Base-by-base conservation (phyloP, 2,888 invertebrate genomes). In the Crossocerus cetratus region DNA sequence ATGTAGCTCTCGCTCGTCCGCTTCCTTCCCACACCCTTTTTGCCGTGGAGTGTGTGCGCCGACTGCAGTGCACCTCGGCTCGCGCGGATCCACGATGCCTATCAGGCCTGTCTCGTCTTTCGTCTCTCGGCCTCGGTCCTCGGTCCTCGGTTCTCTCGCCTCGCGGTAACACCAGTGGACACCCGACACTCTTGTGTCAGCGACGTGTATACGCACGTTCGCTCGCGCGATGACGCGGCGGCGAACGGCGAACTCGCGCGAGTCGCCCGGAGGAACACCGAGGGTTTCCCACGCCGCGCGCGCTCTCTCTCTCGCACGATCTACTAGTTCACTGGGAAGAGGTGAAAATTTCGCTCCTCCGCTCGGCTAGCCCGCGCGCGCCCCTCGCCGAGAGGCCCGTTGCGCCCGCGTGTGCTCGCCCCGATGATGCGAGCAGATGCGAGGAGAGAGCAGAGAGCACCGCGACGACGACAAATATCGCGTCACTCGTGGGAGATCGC, bases 291-390 rank as follows among this genome's bases (percentile, higher is more conserved):
- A 32, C 5, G 32, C 32, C 32, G 32, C 57, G 66, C 45, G 57
- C n/a, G 1, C 14, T 49, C 14, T 79, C 71, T 77, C 74, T 74
- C 58, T 60, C 74, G 72, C 76, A 72, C 76, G 66, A 62, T 72
- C 65, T 72, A 78, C 78, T 77, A 80, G 80, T 83, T 81, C 76
- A 83, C 78, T 78, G 72, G 11, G 11, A 32, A 5, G 78, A 70
- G 73, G 65, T 80, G 76, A 76, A 78, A 81, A 78, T 80, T 74
- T 73, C 64, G 65, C 69, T 49, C 68, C 74, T 77, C 76, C 65
- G 68, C 75, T 75, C 65, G 57, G 71, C 71, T 49, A 49, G n/a
- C 14, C 14, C 3, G 3, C 49, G 16, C 49, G 16, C 49, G 62
- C 71, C 66, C 68, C 72, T 61, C 65, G 70, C 74, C 64, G 54